Conservation (phyloP, 2,113 vertebrate species). For the Lepus timidus region DNA sequence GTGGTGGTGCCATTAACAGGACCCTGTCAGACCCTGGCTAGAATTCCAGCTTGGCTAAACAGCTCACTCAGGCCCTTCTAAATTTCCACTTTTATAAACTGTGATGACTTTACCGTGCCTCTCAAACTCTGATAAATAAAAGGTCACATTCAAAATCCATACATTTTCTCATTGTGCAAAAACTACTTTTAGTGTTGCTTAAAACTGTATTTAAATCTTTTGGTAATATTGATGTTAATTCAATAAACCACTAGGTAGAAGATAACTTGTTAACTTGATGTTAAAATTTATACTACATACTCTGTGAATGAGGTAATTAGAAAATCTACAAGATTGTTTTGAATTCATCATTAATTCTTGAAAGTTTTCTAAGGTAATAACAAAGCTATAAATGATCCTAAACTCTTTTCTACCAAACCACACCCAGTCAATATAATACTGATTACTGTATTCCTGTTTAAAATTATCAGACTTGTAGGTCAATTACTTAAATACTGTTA, state of each 20-base stretch:
- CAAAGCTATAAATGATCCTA: neutral
- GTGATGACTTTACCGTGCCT: neutral
- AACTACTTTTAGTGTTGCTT: constrained; percentile 19
- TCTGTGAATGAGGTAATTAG: neutral
- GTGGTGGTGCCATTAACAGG: neutral
- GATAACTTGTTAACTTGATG: constrained; percentile 29
- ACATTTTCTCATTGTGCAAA: constrained; percentile 50
- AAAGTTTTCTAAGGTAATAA: neutral
- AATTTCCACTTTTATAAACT: constrained; percentile 39
- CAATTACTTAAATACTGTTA: constrained; percentile 6
- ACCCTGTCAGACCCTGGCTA: neutral
- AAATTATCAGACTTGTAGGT: neutral
- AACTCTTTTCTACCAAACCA: neutral
- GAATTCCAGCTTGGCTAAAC: neutral
- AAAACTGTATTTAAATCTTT: constrained; percentile 27
- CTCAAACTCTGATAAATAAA: constrained; percentile 57
- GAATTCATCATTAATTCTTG: neutral
- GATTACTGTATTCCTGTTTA: neutral
- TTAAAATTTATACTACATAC: neutral
- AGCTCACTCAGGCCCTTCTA: neutral
- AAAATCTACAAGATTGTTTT: neutral
- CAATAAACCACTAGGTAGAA: constrained; percentile 33
- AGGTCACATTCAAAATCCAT: neutral
- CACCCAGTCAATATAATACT: neutral
- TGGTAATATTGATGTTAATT: neutral